These are phyloP conservation scores for Toxotes lorentzi DNA, from an alignment of 2,797 vertebrate species.

Conservation along the genomic window DNA sequence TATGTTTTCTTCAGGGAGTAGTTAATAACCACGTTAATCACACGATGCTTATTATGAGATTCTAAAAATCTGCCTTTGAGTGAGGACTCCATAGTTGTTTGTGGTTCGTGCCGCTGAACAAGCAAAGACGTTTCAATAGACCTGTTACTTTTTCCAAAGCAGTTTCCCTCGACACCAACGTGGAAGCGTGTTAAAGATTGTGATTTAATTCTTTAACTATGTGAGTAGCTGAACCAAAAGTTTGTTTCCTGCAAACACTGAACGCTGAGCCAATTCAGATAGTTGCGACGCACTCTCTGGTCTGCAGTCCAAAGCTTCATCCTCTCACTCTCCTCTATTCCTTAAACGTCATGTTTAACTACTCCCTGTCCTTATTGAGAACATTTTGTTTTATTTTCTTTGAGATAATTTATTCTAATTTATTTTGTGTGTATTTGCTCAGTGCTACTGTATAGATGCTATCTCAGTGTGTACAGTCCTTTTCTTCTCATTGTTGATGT, in stretches of 20 bases:
- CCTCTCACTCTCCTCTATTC: neutral
- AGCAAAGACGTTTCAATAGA: constrained; percentile 14
- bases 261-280: constrained; percentile 84
- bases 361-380: constrained; percentile 67
- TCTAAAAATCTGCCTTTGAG: constrained; percentile 26
- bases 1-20: constrained; percentile 74
- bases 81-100: constrained; percentile 8
- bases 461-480: constrained; percentile 80
- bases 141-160: constrained; percentile 25
- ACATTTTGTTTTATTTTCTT: constrained; percentile 59
- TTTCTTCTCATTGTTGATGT: constrained; percentile 73
- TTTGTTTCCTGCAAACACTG: constrained; percentile 86
- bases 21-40: constrained; percentile 47
- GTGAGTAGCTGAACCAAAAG: constrained; percentile 70
- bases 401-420: constrained; percentile 86
- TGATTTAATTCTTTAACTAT: constrained; percentile 19
- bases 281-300: constrained; percentile 55
- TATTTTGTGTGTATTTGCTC: constrained; percentile 85
- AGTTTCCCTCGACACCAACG: constrained; percentile 7
- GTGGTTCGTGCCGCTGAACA: constrained; percentile 8
- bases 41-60: constrained; percentile 4
- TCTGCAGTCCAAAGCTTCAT: constrained; percentile 41
- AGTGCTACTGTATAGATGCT: constrained; percentile 85
- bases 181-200: constrained; percentile 48
- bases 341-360: constrained; percentile 46